These are phyloP conservation scores for Onychorhynchus coronatus DNA, from an alignment of 2,113 vertebrate genomes.

Conservation along the genomic window DNA sequence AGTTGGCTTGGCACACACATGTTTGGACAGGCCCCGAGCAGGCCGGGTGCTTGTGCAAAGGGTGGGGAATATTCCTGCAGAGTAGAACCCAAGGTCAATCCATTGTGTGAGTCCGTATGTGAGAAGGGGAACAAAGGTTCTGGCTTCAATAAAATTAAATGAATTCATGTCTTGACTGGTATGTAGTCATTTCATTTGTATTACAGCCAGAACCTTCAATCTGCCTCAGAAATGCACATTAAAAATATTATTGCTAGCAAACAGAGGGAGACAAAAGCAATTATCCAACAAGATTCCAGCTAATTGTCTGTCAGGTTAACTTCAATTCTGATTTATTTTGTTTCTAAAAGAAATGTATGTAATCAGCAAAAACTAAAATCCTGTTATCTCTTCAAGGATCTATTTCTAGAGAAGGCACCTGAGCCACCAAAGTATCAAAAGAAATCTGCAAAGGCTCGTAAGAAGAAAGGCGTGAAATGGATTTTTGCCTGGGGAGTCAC, in stretches of 20 bases:
- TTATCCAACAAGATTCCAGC: conserved; percentile 22
- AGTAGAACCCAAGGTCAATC: conserved; percentile 61
- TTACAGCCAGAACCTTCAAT: conserved; percentile 42
- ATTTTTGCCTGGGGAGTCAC: neutral
- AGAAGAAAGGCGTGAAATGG: neutral
- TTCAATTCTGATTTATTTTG: neutral
- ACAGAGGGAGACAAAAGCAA: conserved; percentile 38
- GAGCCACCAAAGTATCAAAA: neutral
- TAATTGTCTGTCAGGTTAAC: conserved; percentile 5
- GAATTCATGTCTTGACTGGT: conserved; percentile 58
- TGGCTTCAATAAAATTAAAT: conserved; percentile 62
- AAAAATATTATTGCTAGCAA: conserved; percentile 55
- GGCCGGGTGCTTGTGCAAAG: conserved; percentile 16
- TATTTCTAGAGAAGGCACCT: neutral
- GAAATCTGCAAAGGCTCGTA: neutral
- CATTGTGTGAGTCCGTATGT: conserved; percentile 46
- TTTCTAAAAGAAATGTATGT: neutral
- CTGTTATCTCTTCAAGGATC: neutral
- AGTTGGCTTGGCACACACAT: conserved; percentile 34
- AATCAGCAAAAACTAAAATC: neutral
- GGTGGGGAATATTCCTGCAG: conserved; percentile 54
- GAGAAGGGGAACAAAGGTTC: conserved; percentile 48
- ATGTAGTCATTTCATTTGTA: conserved; percentile 48
- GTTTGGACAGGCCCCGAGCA: conserved; percentile 56
- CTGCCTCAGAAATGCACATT: conserved; percentile 29